Evolutionary conservation across 1,140 invertebrate species (phyloP).

Genomic region (Pectinophora gossypiella): DNA sequence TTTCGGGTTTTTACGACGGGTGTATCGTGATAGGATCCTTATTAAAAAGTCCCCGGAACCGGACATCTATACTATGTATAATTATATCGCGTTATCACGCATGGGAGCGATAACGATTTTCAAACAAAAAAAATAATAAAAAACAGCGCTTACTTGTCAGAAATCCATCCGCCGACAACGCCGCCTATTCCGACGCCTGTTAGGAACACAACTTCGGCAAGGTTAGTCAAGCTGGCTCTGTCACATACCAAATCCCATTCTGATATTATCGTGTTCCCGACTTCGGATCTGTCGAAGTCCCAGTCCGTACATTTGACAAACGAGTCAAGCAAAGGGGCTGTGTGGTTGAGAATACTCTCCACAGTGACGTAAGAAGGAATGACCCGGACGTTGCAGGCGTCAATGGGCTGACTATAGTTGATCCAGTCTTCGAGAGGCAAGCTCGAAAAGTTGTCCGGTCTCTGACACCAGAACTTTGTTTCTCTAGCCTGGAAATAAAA

Average conservation of each 20-base stretch:
- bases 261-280: conserved; percentile 78
- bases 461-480: conserved; percentile 79
- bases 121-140: not conserved
- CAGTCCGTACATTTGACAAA: conserved; percentile 78
- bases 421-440: conserved; percentile 76
- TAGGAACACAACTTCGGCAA: conserved; percentile 83
- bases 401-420: conserved; percentile 76
- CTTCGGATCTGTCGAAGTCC: conserved; percentile 79
- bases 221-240: conserved; percentile 77
- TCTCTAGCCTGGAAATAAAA: conserved; percentile 72
- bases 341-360: conserved; percentile 55
- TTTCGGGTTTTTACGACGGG: too few relatives aligned
- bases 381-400: conserved; percentile 65
- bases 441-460: conserved; percentile 72
- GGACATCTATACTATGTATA: too few relatives aligned
- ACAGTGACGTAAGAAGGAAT: conserved; percentile 38
- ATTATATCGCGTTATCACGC: too few relatives aligned
- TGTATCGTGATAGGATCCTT: too few relatives aligned
- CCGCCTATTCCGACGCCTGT: conserved; percentile 82
- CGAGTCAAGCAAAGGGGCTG: conserved; percentile 38
- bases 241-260: conserved; percentile 83
- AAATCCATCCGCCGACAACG: conserved; percentile 81
- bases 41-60: too few relatives aligned
- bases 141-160: conserved; percentile 75
- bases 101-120: not conserved